These are phyloP conservation scores for Chironomus tentans DNA, from an alignment of 2,888 invertebrate genomes.

Conservation along the genomic window DNA sequence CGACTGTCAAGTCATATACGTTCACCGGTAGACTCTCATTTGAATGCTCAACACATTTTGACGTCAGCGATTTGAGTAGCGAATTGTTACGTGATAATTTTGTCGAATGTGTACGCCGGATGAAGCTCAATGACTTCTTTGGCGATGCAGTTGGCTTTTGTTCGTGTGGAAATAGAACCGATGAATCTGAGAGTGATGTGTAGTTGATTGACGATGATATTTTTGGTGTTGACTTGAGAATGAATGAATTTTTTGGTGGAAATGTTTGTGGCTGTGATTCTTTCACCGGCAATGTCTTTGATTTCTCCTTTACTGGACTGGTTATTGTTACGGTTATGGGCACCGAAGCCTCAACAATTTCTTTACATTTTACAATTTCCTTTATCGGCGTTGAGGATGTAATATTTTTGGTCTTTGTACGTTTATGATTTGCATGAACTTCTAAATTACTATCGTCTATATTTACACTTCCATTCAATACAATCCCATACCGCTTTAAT, in stretches of 20 bases:
- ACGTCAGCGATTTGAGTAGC: conserved; percentile 49
- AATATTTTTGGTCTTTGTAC: conserved; percentile 29
- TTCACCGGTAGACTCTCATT: conserved; percentile 43
- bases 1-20: conserved; percentile 38
- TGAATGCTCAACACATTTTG: conserved; percentile 45
- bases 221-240: conserved; percentile 40
- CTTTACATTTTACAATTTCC: conserved; percentile 40
- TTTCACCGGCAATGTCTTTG: conserved; percentile 48
- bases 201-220: conserved; percentile 30
- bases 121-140: conserved; percentile 54
- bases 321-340: conserved; percentile 35
- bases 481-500: conserved; percentile 41
- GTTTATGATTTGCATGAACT: conserved; percentile 26
- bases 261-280: conserved; percentile 34
- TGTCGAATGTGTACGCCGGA: conserved; percentile 62
- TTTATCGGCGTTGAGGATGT: conserved; percentile 41
- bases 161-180: conserved; percentile 4
- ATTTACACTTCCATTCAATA: conserved; percentile 37
- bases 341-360: conserved; percentile 48
- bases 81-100: conserved; percentile 61
- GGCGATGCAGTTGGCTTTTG: conserved; percentile 36
- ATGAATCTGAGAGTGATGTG: conserved; percentile 27
- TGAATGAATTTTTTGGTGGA: conserved; percentile 41
- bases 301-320: conserved; percentile 47
- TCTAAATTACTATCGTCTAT: conserved; percentile 32